A percentile compares a stretch with the other conserved stretches of the same genome.
These are phyloP conservation scores for Mactromeris polynyma DNA, from an alignment of 2,888 invertebrate species.

Conservation along the genomic window DNA sequence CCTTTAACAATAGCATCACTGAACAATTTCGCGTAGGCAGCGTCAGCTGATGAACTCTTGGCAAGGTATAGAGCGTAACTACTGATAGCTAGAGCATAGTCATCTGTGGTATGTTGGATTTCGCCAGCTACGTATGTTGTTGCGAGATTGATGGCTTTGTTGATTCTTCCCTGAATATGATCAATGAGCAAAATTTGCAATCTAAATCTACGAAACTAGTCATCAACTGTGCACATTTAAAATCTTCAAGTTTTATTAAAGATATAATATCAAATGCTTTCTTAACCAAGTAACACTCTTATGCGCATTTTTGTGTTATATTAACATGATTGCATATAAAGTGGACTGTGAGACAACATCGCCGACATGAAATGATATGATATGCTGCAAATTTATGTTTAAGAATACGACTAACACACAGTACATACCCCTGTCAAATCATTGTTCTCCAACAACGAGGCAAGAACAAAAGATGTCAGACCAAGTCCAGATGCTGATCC, in stretches of 20 bases:
- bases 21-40: slow-evolving; percentile 74
- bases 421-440: slow-evolving; percentile 76
- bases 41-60: slow-evolving; percentile 72
- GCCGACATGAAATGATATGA: too few relatives aligned
- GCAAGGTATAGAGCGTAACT: slow-evolving; percentile 83
- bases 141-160: slow-evolving; percentile 76
- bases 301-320: too few relatives aligned
- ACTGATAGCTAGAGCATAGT: slow-evolving; percentile 83
- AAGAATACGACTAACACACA: background rate
- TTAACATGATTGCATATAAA: too few relatives aligned
- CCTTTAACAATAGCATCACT: slow-evolving; percentile 78
- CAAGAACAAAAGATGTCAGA: slow-evolving; percentile 93
- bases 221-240: too few relatives aligned
- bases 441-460: slow-evolving; percentile 90
- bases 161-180: too few relatives aligned
- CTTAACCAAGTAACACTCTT: too few relatives aligned
- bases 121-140: slow-evolving; percentile 84
- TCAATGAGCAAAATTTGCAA: too few relatives aligned
- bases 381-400: too few relatives aligned
- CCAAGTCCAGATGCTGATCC: slow-evolving; percentile 91
- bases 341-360: too few relatives aligned
- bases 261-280: too few relatives aligned
- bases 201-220: too few relatives aligned
- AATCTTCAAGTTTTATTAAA: too few relatives aligned
- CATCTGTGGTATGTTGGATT: slow-evolving; percentile 78